These are phyloP conservation scores for fruit fly (Drosophila melanogaster) DNA, from an alignment of 1,140 invertebrate genomes.

Conservation along the genomic window DNA sequence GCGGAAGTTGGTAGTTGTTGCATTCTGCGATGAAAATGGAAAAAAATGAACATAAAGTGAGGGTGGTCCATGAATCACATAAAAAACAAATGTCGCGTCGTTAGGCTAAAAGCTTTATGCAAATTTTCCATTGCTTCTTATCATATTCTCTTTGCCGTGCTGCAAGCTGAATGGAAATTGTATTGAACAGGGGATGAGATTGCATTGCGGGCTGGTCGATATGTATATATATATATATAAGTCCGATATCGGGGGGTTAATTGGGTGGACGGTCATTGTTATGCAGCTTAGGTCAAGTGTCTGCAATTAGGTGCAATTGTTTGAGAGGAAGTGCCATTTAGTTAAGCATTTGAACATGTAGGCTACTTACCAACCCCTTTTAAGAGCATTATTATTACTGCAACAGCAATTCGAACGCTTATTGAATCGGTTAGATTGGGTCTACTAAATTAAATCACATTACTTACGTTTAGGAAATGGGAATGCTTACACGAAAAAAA, in stretches of 20 bases:
- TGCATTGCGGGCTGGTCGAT: slow-evolving; percentile 4
- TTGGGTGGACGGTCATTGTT: neutral
- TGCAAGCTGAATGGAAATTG: slow-evolving; percentile 44
- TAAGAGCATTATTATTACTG: slow-evolving; percentile 16
- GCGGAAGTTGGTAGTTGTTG: slow-evolving; percentile 45
- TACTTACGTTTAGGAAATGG: neutral
- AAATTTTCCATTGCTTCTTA: slow-evolving; percentile 40
- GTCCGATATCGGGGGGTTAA: neutral
- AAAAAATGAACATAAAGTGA: neutral
- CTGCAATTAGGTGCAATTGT: slow-evolving; percentile 60
- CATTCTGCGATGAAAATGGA: slow-evolving; percentile 9
- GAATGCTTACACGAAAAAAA: neutral
- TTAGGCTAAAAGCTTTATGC: slow-evolving; percentile 63
- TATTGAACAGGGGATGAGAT: slow-evolving; percentile 21
- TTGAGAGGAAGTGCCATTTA: slow-evolving; percentile 33
- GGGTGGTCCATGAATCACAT: slow-evolving; percentile 46
- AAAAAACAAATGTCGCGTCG: slow-evolving; percentile 60
- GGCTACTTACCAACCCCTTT: slow-evolving; percentile 21
- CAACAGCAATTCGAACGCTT: slow-evolving; percentile 4
- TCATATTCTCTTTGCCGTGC: slow-evolving; percentile 31
- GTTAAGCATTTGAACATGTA: slow-evolving; percentile 13
- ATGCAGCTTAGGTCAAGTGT: slow-evolving; percentile 22
- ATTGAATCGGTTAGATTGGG: neutral
- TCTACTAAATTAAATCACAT: neutral
- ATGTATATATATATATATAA: slow-evolving; percentile 7